Percentiles rank a stretch among this genome's conserved stretches.
phyloP scores from a whole-genome alignment of 2,888 invertebrate species.

The Camptogramma bilineatum region DNA sequence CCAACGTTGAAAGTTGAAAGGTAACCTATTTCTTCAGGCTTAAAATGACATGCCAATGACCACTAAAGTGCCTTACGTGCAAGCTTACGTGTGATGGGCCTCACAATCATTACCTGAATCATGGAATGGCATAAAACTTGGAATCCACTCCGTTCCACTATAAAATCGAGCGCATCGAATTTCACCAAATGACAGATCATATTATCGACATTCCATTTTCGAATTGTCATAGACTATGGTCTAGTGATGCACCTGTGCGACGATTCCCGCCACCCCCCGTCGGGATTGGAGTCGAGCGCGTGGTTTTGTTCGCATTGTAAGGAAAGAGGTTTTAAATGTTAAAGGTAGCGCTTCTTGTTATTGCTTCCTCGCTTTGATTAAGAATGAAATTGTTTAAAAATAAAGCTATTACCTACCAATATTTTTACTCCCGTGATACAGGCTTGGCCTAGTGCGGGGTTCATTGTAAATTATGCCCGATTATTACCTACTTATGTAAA shows the following conservation, averaged over 20 bases:
- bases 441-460: too few species aligned
- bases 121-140: slow-evolving; percentile 28
- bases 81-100: slow-evolving; percentile 19
- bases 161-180: slow-evolving; percentile 63
- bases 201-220: slow-evolving; percentile 65
- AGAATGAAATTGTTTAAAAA: slow-evolving; percentile 16
- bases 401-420: neutral
- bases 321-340: slow-evolving; percentile 31
- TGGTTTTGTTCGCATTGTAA: slow-evolving; percentile 38
- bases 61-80: slow-evolving; percentile 22
- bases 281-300: slow-evolving; percentile 61
- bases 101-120: slow-evolving; percentile 29
- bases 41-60: slow-evolving; percentile 11
- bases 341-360: slow-evolving; percentile 33
- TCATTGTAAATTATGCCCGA: too few species aligned
- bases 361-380: slow-evolving; percentile 34
- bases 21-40: too few species aligned
- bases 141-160: slow-evolving; percentile 40
- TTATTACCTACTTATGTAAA: too few species aligned
- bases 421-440: too few species aligned
- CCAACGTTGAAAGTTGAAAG: too few species aligned
- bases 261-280: slow-evolving; percentile 62
- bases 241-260: slow-evolving; percentile 58
- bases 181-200: slow-evolving; percentile 63
- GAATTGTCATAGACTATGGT: slow-evolving; percentile 51